Percentiles rank a stretch among this genome's conserved stretches.
phyloP scores from a whole-genome alignment of 2,888 invertebrate genomes.

The Clivina fossor region DNA sequence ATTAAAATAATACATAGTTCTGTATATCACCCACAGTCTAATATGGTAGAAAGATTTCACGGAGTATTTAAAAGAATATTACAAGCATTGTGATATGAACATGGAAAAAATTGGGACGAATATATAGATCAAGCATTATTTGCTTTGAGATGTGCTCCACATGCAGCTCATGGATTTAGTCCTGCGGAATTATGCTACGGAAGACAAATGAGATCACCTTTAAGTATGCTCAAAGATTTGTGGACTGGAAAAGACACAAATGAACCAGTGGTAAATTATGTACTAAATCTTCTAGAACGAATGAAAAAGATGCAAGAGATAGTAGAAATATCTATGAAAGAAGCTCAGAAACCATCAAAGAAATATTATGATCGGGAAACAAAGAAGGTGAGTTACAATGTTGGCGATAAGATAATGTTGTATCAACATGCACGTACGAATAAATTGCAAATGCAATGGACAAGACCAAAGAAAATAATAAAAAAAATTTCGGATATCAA shows the following conservation, averaged over 20 bases:
- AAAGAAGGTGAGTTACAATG: not conserved
- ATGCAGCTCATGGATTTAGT: slow-evolving; percentile 9
- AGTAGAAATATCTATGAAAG: not conserved
- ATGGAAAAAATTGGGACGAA: slow-evolving; percentile 7
- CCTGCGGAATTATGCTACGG: slow-evolving; percentile 7
- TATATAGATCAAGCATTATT: slow-evolving; percentile 4
- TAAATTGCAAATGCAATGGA: slow-evolving; percentile 16
- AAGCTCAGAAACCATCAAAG: not conserved
- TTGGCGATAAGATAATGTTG: not conserved
- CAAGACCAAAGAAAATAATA: slow-evolving; percentile 9
- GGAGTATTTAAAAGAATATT: slow-evolving; percentile 6
- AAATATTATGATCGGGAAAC: slow-evolving; percentile 4
- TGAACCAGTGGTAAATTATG: not conserved
- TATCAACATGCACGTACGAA: slow-evolving; percentile 5
- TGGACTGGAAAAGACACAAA: not conserved
- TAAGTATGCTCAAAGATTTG: slow-evolving; percentile 3
- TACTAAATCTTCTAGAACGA: not conserved
- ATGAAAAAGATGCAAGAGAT: slow-evolving; percentile 7
- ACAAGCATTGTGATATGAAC: slow-evolving; percentile 2
- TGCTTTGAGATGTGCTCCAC: slow-evolving; percentile 8
- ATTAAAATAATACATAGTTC: slow-evolving; percentile 3
- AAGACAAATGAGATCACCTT: slow-evolving; percentile 7
- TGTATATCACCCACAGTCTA: not conserved
- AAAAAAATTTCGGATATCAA: slow-evolving; percentile 15
- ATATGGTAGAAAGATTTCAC: slow-evolving; percentile 2